phyloP scores from a whole-genome alignment of 2,797 vertebrate genomes.

The Poliocrania exsul region DNA sequence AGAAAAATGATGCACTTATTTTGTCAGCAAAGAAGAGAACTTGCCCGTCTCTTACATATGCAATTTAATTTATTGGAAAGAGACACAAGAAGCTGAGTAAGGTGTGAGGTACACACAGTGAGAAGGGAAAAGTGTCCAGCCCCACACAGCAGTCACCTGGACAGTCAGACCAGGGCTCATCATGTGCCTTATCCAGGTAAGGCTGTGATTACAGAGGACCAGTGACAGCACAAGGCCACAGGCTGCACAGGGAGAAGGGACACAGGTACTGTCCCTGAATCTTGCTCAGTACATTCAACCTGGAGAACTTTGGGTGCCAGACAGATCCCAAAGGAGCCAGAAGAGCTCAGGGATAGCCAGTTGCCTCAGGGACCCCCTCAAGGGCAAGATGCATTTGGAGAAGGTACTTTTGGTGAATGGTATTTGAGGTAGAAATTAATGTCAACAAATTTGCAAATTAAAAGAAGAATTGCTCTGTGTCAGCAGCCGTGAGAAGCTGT shows the following conservation, averaged over 20 bases:
- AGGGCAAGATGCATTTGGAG: neutral
- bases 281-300: neutral
- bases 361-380: neutral
- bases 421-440: neutral
- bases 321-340: neutral
- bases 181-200: accelerated
- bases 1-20: neutral
- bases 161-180: accelerated
- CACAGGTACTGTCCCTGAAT: accelerated
- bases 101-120: neutral
- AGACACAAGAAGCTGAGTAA: neutral
- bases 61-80: neutral
- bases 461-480: neutral
- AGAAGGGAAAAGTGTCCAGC: neutral
- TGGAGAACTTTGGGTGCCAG: neutral
- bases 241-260: neutral
- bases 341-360: neutral
- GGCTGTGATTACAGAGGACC: neutral
- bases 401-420: neutral
- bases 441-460: neutral
- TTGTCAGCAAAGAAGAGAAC: neutral
- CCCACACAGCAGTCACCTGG: neutral
- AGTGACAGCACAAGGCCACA: neutral
- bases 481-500: neutral
- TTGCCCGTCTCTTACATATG: neutral